Conservation (phyloP, 2,113 vertebrate species). For the Chelonoidis abingdonii region DNA sequence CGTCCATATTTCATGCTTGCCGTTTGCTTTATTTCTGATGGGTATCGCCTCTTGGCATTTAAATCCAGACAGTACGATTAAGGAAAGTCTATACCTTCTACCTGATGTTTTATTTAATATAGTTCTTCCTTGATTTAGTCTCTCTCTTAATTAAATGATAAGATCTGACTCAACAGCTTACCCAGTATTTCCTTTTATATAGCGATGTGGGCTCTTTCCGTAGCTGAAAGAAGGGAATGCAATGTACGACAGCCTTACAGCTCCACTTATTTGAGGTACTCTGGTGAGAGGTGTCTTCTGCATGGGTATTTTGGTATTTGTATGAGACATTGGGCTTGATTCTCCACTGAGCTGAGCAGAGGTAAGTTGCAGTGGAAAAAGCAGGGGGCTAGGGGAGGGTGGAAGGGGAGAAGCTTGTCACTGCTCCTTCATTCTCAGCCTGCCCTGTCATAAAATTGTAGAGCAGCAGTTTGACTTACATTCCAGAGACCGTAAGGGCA, state of each 20-base stretch:
- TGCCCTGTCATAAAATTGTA: background rate
- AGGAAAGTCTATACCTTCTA: background rate
- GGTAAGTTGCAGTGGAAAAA: background rate
- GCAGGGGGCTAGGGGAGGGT: too few species aligned
- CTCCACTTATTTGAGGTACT: background rate
- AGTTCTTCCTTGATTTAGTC: background rate
- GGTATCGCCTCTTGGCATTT: background rate
- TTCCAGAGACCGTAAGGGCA: background rate
- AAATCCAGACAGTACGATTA: background rate
- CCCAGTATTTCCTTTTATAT: background rate
- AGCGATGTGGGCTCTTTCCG: background rate
- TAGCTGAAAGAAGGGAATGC: background rate
- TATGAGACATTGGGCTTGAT: background rate
- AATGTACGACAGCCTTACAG: background rate
- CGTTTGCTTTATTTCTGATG: background rate
- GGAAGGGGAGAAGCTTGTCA: background rate
- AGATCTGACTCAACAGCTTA: conserved; percentile 24
- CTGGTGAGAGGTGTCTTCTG: background rate
- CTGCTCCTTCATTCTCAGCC: background rate
- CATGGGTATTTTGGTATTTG: background rate
- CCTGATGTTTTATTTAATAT: conserved; percentile 1
- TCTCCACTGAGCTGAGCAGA: background rate
- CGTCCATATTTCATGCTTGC: background rate
- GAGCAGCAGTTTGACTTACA: background rate
- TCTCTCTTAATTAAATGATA: conserved; percentile 41